Evolutionary conservation across 2,888 invertebrate genomes (phyloP).

Genomic region (Diadegma fenestrale): DNA sequence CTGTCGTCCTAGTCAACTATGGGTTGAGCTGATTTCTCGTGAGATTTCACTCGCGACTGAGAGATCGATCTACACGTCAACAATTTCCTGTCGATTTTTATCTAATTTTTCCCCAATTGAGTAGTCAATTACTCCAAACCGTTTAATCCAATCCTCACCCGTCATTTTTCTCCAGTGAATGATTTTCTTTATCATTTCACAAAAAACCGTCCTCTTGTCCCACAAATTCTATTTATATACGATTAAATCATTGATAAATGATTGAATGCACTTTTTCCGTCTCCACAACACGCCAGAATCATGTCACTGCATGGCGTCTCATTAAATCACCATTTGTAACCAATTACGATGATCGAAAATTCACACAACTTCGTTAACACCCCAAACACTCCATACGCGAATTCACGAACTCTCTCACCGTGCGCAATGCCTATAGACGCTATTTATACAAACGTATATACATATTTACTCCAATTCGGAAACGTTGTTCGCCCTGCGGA

Average conservation of each 20-base stretch:
- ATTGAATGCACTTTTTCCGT: neutral
- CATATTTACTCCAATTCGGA: conserved; percentile 8
- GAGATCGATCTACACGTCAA: conserved; percentile 1
- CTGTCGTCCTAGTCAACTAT: conserved; percentile 40
- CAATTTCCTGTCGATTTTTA: neutral
- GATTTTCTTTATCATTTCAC: neutral
- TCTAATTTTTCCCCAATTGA: neutral
- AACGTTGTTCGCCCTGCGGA: conserved; percentile 44
- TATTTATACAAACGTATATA: neutral
- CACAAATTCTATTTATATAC: neutral
- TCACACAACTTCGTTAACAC: neutral
- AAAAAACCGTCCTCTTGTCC: neutral
- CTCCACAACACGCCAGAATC: neutral
- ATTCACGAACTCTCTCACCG: conserved; percentile 4
- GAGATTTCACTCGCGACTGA: conserved; percentile 38
- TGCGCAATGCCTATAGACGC: neutral
- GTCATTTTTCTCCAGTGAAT: neutral
- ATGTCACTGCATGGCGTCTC: neutral
- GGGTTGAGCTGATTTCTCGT: conserved; percentile 54
- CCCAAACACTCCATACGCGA: neutral
- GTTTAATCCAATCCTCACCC: neutral
- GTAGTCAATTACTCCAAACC: neutral
- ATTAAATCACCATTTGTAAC: neutral
- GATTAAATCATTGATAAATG: neutral
- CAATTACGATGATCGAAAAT: conserved; percentile 10